Conservation (phyloP, 92 coral and sea anemone genomes). For the Anthopleura xanthogrammica region DNA sequence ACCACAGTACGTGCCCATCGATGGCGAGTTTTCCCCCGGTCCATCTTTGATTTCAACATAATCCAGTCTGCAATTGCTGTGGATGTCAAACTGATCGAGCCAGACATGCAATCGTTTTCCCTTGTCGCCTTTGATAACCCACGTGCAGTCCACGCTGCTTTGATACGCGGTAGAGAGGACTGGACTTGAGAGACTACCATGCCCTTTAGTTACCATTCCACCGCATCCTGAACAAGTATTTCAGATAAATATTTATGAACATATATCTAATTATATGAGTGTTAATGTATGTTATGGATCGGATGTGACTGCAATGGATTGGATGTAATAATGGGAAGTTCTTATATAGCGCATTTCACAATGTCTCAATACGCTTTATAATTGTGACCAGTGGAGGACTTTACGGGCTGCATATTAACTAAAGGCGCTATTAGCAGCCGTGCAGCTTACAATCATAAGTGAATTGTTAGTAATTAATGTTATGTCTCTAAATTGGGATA, state of each 20-base stretch:
- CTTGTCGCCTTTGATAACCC: conserved; percentile 67
- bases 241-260: neutral
- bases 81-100: conserved; percentile 65
- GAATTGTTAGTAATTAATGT: too few relatives aligned
- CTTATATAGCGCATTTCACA: too few relatives aligned
- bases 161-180: conserved; percentile 62
- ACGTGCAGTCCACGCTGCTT: conserved; percentile 57
- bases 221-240: conserved; percentile 50
- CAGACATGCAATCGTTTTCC: conserved; percentile 65
- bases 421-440: too few relatives aligned
- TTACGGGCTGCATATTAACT: too few relatives aligned
- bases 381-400: too few relatives aligned
- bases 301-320: too few relatives aligned
- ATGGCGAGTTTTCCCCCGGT: conserved; percentile 52
- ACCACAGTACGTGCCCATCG: conserved; percentile 78
- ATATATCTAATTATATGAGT: too few relatives aligned
- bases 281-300: too few relatives aligned
- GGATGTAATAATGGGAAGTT: too few relatives aligned
- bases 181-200: conserved; percentile 69
- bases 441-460: too few relatives aligned
- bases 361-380: too few relatives aligned
- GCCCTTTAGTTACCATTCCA: conserved; percentile 39
- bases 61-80: conserved; percentile 67
- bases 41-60: conserved; percentile 78
- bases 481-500: too few relatives aligned